These are phyloP conservation scores for Adelognathus sp. DNA, from an alignment of 2,888 invertebrate genomes.

Conservation along the genomic window DNA sequence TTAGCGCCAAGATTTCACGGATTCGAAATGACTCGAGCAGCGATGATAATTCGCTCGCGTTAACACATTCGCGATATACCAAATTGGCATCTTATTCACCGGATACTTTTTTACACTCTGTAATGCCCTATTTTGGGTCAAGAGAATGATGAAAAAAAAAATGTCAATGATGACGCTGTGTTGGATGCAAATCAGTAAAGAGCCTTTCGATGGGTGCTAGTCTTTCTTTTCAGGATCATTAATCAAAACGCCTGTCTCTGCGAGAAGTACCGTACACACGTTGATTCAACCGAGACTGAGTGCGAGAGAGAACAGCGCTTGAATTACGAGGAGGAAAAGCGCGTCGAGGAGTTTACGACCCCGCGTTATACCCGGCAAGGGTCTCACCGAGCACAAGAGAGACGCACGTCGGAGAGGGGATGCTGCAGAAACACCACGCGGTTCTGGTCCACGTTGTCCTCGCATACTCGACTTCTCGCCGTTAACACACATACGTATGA, in stretches of 20 bases:
- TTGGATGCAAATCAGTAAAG: background rate
- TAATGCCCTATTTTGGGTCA: background rate
- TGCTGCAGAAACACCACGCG: slow-evolving; percentile 40
- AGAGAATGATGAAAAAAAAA: background rate
- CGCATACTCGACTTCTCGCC: slow-evolving; percentile 20
- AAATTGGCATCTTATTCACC: slow-evolving; percentile 8
- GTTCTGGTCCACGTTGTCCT: slow-evolving; percentile 49
- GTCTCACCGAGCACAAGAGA: slow-evolving; percentile 23
- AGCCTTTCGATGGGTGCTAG: slow-evolving; percentile 18
- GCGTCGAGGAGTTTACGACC: slow-evolving; percentile 70
- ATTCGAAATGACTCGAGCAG: too few species aligned
- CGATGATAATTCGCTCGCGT: too few species aligned
- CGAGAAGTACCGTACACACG: slow-evolving; percentile 23
- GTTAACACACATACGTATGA: background rate
- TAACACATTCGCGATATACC: slow-evolving; percentile 4
- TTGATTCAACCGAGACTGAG: slow-evolving; percentile 11
- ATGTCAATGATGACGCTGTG: background rate
- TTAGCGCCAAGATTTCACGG: slow-evolving; percentile 45
- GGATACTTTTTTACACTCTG: background rate
- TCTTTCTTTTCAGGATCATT: slow-evolving; percentile 57
- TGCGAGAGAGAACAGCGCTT: slow-evolving; percentile 46
- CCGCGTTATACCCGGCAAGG: slow-evolving; percentile 57
- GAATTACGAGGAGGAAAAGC: slow-evolving; percentile 72
- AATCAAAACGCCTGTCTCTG: slow-evolving; percentile 60
- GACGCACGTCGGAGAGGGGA: slow-evolving; percentile 17